Base-by-base conservation (phyloP, 2,888 invertebrate genomes). In the Siphlonurus alternatus region DNA sequence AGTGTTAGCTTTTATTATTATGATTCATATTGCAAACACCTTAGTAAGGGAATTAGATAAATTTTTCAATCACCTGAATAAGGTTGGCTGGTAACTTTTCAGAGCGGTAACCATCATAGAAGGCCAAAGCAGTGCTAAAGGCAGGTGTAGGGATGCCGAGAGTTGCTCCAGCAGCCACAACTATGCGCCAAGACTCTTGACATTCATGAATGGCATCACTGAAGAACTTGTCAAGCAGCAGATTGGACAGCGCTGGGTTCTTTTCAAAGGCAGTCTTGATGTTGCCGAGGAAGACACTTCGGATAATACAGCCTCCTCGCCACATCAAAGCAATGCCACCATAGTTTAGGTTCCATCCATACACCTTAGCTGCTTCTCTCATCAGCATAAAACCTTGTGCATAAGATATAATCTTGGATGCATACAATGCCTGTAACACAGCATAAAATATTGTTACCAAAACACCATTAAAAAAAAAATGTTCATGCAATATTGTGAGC, bases 271-370 rank as follows among this genome's bases (percentile, higher is more conserved):
- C 98, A 19, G 84, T 82, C 79, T 98, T 93, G 71, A 95, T 94
- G 74, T 93, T 89, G 25, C 91, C 92, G 70, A 95, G 78, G 75
- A 95, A 94, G 15, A 81, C 87, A 73, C 91, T 87, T 74, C 97
- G 82, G 73, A 96, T 98, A 72, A 98, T 98, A 75, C 97, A 98
- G n/a, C 98, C 98, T 19, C 97, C 97, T 67, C 98, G 85, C 99
- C 99, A 99, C 98, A 99, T 99, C 59, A 99, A 79, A 1, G 99
- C 98, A 68, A 99, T 96, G 64, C 93, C 93, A 62, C 98, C 99
- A 73, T 96, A 95, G 78, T 99, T 98, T 66, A 99, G 79, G 67
- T 92, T 87, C 99, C 99, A 99, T 3, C 86, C 83, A 73, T 93
- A 87, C 69, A 90, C 84, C 74, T 86, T 85, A 18, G 96, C 96